These are phyloP conservation scores for Opisthocomus hoazin DNA, from an alignment of 2,113 vertebrate species.

Conservation along the genomic window DNA sequence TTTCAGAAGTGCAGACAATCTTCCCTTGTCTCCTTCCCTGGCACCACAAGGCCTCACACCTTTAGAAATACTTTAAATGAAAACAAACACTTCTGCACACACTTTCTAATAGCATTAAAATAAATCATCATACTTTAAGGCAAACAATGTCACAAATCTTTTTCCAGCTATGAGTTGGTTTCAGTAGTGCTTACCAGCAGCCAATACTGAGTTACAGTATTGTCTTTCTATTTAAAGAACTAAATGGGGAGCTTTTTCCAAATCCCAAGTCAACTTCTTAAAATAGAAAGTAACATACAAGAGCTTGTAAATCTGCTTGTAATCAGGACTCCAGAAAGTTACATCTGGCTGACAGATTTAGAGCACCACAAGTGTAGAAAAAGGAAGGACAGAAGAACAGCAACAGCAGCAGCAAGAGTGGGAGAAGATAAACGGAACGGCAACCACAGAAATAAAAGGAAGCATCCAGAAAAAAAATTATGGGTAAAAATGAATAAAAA, in stretches of 20 bases:
- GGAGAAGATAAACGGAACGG: not conserved
- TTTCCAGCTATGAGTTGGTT: not conserved
- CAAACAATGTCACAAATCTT: not conserved
- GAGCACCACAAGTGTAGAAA: slow-evolving; percentile 19
- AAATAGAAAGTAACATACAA: slow-evolving; percentile 8
- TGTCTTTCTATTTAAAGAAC: slow-evolving; percentile 19
- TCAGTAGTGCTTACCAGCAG: slow-evolving; percentile 35
- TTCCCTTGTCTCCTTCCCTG: not conserved
- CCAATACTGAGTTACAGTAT: not conserved
- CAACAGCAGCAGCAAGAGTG: not conserved
- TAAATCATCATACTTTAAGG: not conserved
- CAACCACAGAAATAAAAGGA: not conserved
- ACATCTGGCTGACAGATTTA: slow-evolving; percentile 60
- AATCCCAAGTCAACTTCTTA: slow-evolving; percentile 32
- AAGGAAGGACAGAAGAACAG: slow-evolving; percentile 4
- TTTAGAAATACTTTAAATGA: slow-evolving; percentile 1
- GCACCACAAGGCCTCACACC: not conserved
- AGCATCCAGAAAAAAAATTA: not conserved
- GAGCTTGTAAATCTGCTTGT: slow-evolving; percentile 55
- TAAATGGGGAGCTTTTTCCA: not conserved
- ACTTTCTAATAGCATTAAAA: slow-evolving; percentile 16
- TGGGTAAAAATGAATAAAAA: not conserved
- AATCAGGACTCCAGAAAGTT: slow-evolving; percentile 37
- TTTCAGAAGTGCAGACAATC: not conserved
- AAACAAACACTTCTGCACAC: not conserved